Conservation (phyloP, 2,113 vertebrate species). For the Sterrhoptilus dennistouni region DNA sequence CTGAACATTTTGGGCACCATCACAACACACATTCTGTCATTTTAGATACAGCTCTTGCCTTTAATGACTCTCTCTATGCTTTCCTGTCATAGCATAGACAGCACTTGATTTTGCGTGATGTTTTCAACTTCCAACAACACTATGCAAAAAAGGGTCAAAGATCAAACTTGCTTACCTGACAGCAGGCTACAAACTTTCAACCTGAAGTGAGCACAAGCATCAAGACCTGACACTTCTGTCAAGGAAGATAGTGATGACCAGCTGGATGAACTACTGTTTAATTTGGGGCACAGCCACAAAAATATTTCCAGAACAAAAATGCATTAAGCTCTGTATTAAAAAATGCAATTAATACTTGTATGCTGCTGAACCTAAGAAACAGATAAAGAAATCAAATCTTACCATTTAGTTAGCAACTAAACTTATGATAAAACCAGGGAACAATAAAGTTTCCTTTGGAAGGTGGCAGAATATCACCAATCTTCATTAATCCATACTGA, state of each 20-base stretch:
- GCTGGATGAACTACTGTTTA: neutral
- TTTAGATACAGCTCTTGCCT: neutral
- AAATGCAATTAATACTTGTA: neutral
- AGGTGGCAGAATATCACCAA: neutral
- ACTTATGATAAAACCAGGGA: neutral
- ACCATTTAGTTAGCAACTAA: neutral
- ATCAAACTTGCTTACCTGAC: neutral
- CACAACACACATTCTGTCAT: neutral
- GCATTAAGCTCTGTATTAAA: neutral
- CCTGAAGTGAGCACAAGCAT: neutral
- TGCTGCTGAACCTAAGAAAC: neutral
- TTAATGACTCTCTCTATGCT: neutral
- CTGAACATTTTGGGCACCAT: neutral
- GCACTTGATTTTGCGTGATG: neutral
- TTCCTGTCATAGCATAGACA: neutral
- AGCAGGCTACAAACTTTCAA: neutral
- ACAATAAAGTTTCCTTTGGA: neutral
- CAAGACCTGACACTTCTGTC: neutral
- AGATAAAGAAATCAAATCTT: neutral
- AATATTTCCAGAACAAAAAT: neutral
- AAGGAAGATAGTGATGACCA: neutral
- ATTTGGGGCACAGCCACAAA: neutral
- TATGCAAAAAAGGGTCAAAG: neutral
- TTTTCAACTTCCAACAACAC: neutral
- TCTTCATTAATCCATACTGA: neutral